These are phyloP conservation scores for Neogobius melanostomus DNA, from an alignment of 2,113 vertebrate species.

Conservation along the genomic window DNA sequence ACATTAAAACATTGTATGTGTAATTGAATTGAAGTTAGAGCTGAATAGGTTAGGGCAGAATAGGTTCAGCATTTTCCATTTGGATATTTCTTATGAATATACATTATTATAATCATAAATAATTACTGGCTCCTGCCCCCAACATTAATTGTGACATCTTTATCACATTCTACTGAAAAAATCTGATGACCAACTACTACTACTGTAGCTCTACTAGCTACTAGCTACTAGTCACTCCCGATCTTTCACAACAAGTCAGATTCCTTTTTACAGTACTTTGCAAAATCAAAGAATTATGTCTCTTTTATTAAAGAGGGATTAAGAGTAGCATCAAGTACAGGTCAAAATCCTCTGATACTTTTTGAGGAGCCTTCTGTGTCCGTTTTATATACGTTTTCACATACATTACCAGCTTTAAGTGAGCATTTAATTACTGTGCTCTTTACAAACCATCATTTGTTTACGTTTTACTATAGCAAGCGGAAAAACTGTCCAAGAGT, in stretches of 20 bases:
- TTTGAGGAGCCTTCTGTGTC: conserved; percentile 54
- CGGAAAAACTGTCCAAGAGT: background rate
- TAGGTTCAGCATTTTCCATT: background rate
- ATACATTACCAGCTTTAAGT: conserved; percentile 51
- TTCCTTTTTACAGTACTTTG: conserved; percentile 69
- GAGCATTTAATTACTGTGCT: conserved; percentile 40
- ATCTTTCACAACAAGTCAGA: conserved; percentile 52
- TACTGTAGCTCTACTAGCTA: too few relatives aligned
- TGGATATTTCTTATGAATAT: background rate
- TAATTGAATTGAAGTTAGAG: background rate
- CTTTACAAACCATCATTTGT: conserved; percentile 29
- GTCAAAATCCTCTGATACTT: conserved; percentile 58
- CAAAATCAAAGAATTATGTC: conserved; percentile 68
- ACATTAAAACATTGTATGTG: background rate
- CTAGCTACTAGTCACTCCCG: conserved; percentile 22
- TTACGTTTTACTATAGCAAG: conserved; percentile 12
- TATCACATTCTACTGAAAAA: background rate
- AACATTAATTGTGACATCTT: too few relatives aligned
- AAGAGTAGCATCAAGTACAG: conserved; percentile 66
- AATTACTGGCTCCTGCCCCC: background rate
- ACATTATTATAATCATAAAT: background rate
- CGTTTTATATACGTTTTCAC: conserved; percentile 51
- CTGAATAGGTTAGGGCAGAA: background rate
- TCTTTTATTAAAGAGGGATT: conserved; percentile 75
- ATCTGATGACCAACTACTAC: too few relatives aligned